A percentile compares a stretch with the other conserved stretches of the same genome.
Conservation (phyloP, 2,113 vertebrate genomes). For the Xyliphius kryptos region DNA sequence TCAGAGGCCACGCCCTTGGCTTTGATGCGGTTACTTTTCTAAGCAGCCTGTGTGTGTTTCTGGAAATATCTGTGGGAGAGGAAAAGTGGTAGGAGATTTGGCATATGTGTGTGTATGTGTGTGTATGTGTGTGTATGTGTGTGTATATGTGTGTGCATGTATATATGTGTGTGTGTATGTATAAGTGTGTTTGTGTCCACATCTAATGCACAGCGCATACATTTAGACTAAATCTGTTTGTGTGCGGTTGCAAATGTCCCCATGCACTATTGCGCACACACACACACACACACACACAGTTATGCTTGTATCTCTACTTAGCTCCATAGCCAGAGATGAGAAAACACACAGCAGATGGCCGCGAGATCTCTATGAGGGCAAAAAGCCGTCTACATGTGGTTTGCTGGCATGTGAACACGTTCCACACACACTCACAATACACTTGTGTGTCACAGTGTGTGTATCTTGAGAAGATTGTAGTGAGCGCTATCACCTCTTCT, state of each 20-base stretch:
- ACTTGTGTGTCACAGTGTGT: constrained; percentile 5
- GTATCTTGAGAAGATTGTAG: constrained; percentile 46
- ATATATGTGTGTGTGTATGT: no score
- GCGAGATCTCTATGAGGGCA: constrained; percentile 44
- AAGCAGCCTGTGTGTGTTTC: no score
- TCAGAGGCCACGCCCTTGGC: no score
- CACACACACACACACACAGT: constrained; percentile 7
- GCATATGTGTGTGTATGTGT: no score
- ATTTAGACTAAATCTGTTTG: constrained; percentile 26
- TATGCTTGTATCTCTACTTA: constrained; percentile 18
- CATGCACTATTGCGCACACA: constrained; percentile 10
- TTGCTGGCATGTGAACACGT: constrained; percentile 40
- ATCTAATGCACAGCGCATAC: no score
- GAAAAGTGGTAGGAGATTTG: no score
- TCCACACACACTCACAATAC: no score
- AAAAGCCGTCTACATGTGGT: constrained; percentile 46
- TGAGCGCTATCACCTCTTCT: constrained; percentile 57
- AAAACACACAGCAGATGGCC: constrained; percentile 61
- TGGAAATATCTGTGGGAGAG: no score
- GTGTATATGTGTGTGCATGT: no score
- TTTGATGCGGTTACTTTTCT: no score
- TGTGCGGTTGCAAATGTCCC: not conserved
- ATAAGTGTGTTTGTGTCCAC: no score
- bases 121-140: no score
- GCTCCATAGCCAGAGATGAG: constrained; percentile 43